Conservation (phyloP, 2,113 vertebrate species). For the Hydropotes inermis region DNA sequence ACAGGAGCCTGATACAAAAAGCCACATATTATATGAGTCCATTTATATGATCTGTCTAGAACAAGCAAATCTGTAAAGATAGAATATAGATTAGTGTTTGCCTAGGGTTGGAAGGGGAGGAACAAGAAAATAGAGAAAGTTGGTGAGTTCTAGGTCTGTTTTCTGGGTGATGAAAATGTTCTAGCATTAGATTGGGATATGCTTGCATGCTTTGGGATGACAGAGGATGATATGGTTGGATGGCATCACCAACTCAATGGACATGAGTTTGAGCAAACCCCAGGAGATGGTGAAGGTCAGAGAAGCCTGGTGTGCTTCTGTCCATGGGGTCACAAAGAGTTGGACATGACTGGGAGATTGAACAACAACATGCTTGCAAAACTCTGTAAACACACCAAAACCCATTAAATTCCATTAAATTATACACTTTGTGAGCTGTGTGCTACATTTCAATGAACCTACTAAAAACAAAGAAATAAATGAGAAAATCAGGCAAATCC, state of each 20-base stretch:
- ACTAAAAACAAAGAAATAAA: not conserved
- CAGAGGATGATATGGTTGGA: not conserved
- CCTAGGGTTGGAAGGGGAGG: not conserved
- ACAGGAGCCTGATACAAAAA: not conserved
- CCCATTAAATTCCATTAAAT: not conserved
- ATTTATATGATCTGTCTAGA: not conserved
- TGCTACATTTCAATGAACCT: not conserved
- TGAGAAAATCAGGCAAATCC: not conserved
- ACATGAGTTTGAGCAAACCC: not conserved
- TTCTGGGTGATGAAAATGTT: not conserved
- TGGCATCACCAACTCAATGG: not conserved
- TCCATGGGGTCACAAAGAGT: not conserved
- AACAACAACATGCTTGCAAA: not conserved
- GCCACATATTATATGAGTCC: not conserved
- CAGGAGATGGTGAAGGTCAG: not conserved
- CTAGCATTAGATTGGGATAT: not conserved
- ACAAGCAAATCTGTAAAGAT: not conserved
- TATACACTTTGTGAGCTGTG: not conserved
- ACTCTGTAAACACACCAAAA: not conserved
- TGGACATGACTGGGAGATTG: not conserved
- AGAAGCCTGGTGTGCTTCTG: not conserved
- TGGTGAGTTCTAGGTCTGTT: not conserved
- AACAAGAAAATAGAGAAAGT: not conserved
- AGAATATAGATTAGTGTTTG: not conserved
- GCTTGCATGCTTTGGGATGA: not conserved